phyloP scores from a whole-genome alignment of 2,113 vertebrate genomes.

The Clupea harengus region DNA sequence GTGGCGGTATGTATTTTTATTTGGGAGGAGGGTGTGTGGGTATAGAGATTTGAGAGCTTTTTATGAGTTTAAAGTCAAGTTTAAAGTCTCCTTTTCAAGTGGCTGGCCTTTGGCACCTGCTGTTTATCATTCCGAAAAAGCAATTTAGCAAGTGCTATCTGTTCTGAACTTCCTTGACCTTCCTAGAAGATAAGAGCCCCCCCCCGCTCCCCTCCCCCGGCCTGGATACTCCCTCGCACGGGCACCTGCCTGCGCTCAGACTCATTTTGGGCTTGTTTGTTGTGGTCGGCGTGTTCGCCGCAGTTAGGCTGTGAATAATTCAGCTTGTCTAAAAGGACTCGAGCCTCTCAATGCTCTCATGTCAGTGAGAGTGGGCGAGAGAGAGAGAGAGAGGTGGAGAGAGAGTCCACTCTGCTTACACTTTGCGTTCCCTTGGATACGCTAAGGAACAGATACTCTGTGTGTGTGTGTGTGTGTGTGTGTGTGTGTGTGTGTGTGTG shows the following conservation, averaged over 20 bases:
- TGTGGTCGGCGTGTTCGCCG: neutral
- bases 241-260: no score
- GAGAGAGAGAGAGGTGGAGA: neutral
- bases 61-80: constrained; percentile 24
- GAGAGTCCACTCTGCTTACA: neutral
- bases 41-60: neutral
- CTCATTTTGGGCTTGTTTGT: neutral
- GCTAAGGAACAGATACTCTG: no score
- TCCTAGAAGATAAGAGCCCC: neutral
- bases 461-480: neutral
- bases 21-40: neutral
- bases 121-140: constrained; percentile 46
- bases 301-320: neutral
- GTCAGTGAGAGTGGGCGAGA: neutral
- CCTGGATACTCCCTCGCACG: neutral
- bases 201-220: neutral
- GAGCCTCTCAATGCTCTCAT: neutral
- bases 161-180: constrained; percentile 14
- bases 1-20: constrained; percentile 28
- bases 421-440: no score
- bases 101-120: constrained; percentile 40
- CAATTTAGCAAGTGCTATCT: constrained; percentile 30
- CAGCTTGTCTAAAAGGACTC: neutral
- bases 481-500: neutral
- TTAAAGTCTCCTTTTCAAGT: constrained; percentile 40